A percentile compares a stretch with the other conserved stretches of the same genome.
Evolutionary conservation across 2,113 vertebrate species (phyloP).

Genomic region (Colius striatus): DNA sequence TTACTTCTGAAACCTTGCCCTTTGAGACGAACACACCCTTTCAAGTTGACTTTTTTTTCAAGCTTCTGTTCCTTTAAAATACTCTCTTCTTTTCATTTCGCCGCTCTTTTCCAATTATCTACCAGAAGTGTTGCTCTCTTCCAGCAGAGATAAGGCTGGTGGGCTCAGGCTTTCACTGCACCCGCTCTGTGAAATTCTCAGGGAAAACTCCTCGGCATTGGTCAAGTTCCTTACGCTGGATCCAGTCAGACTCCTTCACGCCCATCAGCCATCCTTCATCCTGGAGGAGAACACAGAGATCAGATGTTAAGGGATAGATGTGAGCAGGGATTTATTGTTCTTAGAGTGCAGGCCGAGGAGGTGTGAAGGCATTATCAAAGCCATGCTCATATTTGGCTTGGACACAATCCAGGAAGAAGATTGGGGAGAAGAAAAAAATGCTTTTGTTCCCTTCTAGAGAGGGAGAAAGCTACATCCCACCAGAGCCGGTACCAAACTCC

Average conservation of each 20-base stretch:
- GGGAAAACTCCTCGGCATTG: slow-evolving; percentile 92
- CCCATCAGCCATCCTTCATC: slow-evolving; percentile 99
- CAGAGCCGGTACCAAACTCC: background rate
- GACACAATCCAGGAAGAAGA: background rate
- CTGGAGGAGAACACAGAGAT: slow-evolving; percentile 70
- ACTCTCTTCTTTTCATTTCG: slow-evolving; percentile 49
- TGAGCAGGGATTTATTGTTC: background rate
- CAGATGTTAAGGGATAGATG: background rate
- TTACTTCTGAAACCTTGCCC: slow-evolving; percentile 56
- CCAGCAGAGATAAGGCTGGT: slow-evolving; percentile 27
- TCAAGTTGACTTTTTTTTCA: slow-evolving; percentile 34
- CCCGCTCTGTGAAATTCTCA: slow-evolving; percentile 95
- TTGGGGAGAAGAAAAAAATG: background rate
- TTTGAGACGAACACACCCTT: slow-evolving; percentile 67
- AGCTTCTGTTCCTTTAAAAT: slow-evolving; percentile 59
- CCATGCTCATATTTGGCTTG: slow-evolving; percentile 21
- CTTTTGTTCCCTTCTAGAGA: background rate
- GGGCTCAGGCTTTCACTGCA: slow-evolving; percentile 77
- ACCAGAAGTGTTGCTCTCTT: slow-evolving; percentile 66
- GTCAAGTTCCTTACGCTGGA: slow-evolving; percentile 86
- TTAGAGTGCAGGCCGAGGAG: background rate
- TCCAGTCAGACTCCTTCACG: slow-evolving; percentile 90
- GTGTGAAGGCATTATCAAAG: slow-evolving; percentile 20
- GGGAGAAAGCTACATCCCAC: background rate
- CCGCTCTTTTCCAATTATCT: slow-evolving; percentile 56